Base-by-base conservation (phyloP, 1,140 invertebrate species). In the Papilio helenus region DNA sequence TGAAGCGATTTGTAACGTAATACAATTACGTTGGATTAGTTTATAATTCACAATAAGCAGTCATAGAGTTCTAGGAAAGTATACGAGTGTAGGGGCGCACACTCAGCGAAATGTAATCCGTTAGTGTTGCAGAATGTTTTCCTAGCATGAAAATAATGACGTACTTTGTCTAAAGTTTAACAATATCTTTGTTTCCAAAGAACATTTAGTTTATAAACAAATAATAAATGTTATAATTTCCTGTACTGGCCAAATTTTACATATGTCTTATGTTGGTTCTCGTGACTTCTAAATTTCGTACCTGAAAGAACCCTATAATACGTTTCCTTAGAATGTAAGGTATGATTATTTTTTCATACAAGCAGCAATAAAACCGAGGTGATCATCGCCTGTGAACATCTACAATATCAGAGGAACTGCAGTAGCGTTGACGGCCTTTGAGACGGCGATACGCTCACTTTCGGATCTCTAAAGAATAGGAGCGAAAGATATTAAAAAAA, bases 101-200 rank as follows among this genome's bases (percentile, higher is more conserved):
- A 58, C 74, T 76, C 39, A 16, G 29, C 74, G 74, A 58, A 76
- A 76, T 39, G 26, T 76, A 76, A 76, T 76, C 74, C 74, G 29
- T 76, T 34, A 29, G 49, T 58, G 23, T 73, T 73, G 44, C 39
- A 55, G 23, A 26, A 26, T 58, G 34, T 76, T 39, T 55, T 76
- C 46, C 18, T n/a, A 55, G 51, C 74, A 58, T 76, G 16, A 76
- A 55, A 76, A 76, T 76, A 76, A 55, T 39, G 74, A 76, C 20
- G 49, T 18, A 34, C 61, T 68, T 68, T 16, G 14, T 68, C 34
- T 39, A 39, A 14, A 29, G 26, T 68, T 14, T 18, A 68, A 29
- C 23, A 68, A 68, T 29, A 12, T 29, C 26, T 34, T 68, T 68
- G 61, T 68, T 68, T 29, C 14, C 26, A 29, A 68, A 68, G 61